Conservation (phyloP, 2,888 invertebrate species). For the Rhyacophila evoluta region DNA sequence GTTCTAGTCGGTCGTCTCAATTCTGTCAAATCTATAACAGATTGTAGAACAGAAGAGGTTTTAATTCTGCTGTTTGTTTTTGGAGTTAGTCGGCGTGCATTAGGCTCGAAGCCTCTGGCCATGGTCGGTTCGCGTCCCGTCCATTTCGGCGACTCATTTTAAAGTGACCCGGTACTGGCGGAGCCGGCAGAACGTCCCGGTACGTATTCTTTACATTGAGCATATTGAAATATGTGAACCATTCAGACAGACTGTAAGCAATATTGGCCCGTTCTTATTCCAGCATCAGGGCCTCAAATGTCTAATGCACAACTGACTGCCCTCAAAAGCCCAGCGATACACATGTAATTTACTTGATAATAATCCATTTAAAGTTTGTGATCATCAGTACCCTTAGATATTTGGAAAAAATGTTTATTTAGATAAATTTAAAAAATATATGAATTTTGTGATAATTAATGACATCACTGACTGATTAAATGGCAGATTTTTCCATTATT, state of each 20-base stretch:
- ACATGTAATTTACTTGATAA: too few species aligned
- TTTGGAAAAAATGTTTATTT: too few species aligned
- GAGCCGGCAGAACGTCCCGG: slow-evolving; percentile 38
- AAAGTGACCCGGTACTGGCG: slow-evolving; percentile 19
- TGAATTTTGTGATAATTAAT: too few species aligned
- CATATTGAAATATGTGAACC: slow-evolving; percentile 48
- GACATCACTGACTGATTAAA: too few species aligned
- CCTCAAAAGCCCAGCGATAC: not conserved
- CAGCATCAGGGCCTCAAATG: slow-evolving; percentile 26
- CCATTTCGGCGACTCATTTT: not conserved
- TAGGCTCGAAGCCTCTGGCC: not conserved
- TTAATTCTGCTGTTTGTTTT: not conserved
- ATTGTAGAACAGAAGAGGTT: not conserved
- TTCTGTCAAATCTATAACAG: not conserved
- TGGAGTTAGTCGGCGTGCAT: not conserved
- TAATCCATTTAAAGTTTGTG: too few species aligned
- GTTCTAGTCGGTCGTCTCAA: not conserved
- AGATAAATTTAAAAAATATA: too few species aligned
- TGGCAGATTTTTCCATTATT: too few species aligned
- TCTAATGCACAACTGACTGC: slow-evolving; percentile 50
- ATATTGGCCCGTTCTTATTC: not conserved
- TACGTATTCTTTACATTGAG: slow-evolving; percentile 53
- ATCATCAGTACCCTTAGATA: too few species aligned
- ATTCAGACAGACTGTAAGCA: slow-evolving; percentile 52
- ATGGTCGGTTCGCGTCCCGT: not conserved